Conservation (phyloP, 2,888 invertebrate species). For the Lysandra bellargus region DNA sequence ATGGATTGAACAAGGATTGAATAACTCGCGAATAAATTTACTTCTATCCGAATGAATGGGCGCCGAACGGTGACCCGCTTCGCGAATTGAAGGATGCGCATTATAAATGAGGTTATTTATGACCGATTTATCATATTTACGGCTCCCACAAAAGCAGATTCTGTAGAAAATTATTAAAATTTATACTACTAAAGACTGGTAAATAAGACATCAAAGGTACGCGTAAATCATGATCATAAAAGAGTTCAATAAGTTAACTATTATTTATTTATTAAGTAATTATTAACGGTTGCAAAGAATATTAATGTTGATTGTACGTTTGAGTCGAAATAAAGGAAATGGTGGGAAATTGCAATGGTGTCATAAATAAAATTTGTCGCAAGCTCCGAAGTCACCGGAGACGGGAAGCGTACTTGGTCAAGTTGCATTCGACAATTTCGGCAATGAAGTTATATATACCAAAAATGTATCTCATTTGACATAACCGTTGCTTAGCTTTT, state of each 20-base stretch:
- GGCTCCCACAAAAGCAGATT: neutral
- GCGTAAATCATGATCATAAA: neutral
- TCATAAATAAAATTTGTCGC: slow-evolving; percentile 24
- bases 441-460: neutral
- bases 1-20: neutral
- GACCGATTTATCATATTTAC: neutral
- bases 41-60: slow-evolving; percentile 1
- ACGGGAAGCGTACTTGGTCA: neutral
- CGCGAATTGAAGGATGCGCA: neutral
- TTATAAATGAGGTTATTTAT: neutral
- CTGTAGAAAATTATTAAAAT: neutral
- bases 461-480: neutral
- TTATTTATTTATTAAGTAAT: neutral
- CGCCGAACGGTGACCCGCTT: neutral
- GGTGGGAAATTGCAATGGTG: neutral
- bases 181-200: neutral
- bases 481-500: no score
- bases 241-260: neutral
- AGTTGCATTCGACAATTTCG: neutral
- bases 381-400: neutral
- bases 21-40: slow-evolving; percentile 11
- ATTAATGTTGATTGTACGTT: neutral
- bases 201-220: neutral
- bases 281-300: neutral
- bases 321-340: slow-evolving; percentile 3